phyloP scores from a whole-genome alignment of 2,888 invertebrate species.

The Harmothoe impar region DNA sequence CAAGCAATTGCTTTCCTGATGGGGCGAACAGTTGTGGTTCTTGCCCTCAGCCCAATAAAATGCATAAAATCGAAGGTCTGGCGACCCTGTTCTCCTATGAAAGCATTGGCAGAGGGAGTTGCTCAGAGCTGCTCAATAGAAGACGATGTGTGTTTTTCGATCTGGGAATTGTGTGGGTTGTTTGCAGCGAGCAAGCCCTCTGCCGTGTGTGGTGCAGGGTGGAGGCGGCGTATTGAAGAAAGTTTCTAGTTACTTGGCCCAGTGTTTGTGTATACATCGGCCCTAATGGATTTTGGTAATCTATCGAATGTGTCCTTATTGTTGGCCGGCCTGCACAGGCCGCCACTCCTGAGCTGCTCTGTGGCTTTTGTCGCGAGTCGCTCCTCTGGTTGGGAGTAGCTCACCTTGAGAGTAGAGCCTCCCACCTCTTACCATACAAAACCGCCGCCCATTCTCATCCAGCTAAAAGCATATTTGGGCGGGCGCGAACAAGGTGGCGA shows the following conservation, averaged over 20 bases:
- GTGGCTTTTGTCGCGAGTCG: not conserved
- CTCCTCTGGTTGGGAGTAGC: not conserved
- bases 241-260: conserved; percentile 49
- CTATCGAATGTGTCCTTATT: conserved; percentile 61
- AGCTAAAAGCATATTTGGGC: conserved; percentile 60
- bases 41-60: conserved; percentile 14
- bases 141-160: conserved; percentile 49
- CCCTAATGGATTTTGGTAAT: conserved; percentile 60
- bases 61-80: not conserved
- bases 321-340: conserved; percentile 2
- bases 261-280: conserved; percentile 54
- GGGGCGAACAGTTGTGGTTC: not conserved
- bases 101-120: not conserved
- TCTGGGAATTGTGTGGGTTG: conserved; percentile 50
- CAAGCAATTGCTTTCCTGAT: not conserved
- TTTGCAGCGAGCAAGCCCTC: not conserved
- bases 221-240: conserved; percentile 40
- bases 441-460: conserved; percentile 45
- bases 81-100: not conserved
- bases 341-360: conserved; percentile 15
- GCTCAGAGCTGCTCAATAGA: conserved; percentile 1
- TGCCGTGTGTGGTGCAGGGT: not conserved
- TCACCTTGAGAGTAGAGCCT: conserved; percentile 35
- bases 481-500: conserved; percentile 36
- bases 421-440: conserved; percentile 48